Conservation (phyloP, 2,888 invertebrate species). For the Synergus japonicus region DNA sequence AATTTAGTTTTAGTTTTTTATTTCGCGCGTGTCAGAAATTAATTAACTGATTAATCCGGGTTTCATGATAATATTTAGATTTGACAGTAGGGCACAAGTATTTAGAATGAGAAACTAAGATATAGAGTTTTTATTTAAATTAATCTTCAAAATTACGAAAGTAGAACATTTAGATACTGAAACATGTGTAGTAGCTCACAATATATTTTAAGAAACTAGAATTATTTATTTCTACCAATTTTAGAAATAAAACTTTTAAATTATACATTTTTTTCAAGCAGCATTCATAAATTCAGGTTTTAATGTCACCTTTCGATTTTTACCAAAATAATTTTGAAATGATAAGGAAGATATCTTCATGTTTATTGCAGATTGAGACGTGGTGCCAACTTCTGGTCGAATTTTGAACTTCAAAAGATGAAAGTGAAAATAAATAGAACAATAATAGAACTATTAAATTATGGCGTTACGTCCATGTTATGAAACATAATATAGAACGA, state of each 20-base stretch:
- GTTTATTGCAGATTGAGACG: neutral
- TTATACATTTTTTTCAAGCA: too few relatives aligned
- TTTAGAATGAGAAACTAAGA: too few relatives aligned
- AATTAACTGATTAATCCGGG: neutral
- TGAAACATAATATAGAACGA: neutral
- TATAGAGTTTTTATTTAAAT: too few relatives aligned
- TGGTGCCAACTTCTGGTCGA: slow-evolving; percentile 16
- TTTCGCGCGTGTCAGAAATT: neutral
- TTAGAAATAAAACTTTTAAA: too few relatives aligned
- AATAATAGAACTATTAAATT: neutral
- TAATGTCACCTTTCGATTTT: neutral
- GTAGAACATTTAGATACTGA: too few relatives aligned
- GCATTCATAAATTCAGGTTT: neutral
- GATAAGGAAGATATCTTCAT: neutral
- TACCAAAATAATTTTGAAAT: neutral
- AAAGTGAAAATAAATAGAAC: neutral
- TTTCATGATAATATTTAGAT: too few relatives aligned
- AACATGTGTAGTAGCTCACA: too few relatives aligned
- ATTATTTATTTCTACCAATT: too few relatives aligned
- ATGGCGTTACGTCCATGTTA: too few relatives aligned
- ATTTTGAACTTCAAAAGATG: neutral
- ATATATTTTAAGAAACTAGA: too few relatives aligned
- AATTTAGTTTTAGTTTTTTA: neutral
- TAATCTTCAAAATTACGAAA: too few relatives aligned
- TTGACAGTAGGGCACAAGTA: too few relatives aligned